These are phyloP conservation scores for Thunnus thynnus DNA, from an alignment of 2,113 vertebrate species.

Conservation along the genomic window DNA sequence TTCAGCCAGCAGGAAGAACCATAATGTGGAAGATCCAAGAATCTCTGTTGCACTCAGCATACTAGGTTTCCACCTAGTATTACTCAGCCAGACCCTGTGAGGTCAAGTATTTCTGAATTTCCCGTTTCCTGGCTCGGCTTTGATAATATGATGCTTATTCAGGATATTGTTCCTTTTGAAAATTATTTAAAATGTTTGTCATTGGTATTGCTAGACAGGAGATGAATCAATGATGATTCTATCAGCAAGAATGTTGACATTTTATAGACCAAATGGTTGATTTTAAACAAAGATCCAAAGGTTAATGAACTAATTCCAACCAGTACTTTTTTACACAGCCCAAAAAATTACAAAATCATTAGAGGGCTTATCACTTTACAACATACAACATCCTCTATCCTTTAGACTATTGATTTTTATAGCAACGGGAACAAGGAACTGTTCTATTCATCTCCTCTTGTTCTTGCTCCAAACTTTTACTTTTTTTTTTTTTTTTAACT, in stretches of 20 bases:
- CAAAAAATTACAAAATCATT: too few relatives aligned
- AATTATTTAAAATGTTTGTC: neutral
- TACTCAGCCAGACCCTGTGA: neutral
- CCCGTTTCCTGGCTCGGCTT: neutral
- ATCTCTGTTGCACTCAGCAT: neutral
- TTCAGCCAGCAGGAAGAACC: slow-evolving; percentile 9
- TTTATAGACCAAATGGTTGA: neutral
- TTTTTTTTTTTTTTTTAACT: neutral
- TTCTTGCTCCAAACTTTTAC: slow-evolving; percentile 7
- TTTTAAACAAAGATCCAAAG: neutral
- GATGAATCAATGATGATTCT: too few relatives aligned
- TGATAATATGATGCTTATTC: neutral
- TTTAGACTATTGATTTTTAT: neutral
- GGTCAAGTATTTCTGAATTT: neutral
- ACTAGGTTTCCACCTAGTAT: slow-evolving; percentile 1
- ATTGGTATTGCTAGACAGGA: too few relatives aligned
- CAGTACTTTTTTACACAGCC: neutral
- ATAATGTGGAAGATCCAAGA: neutral
- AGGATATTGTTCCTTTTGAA: neutral
- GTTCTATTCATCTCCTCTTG: neutral
- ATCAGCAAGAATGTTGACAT: too few relatives aligned
- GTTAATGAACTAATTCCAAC: neutral
- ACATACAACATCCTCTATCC: too few relatives aligned
- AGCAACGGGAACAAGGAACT: neutral
- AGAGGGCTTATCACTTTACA: too few relatives aligned